Conservation (phyloP, 2,113 vertebrate species). For the Poeciliopsis occidentalis region DNA sequence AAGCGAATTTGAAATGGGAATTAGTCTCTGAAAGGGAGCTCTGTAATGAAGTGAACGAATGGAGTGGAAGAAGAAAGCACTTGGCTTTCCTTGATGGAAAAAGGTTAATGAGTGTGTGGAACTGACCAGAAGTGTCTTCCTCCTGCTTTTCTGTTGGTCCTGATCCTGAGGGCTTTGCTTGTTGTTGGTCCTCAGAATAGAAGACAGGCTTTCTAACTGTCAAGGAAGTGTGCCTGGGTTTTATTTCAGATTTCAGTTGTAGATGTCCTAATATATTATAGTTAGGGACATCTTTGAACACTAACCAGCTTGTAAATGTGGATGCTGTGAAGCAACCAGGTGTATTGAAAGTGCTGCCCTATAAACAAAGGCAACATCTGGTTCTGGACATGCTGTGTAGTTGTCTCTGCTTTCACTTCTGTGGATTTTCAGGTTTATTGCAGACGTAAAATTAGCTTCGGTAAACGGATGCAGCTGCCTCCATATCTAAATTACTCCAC, state of each 20-base stretch:
- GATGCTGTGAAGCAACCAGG: background rate
- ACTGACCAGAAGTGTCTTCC: constrained; percentile 60
- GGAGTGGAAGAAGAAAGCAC: constrained; percentile 65
- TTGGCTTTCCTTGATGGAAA: constrained; percentile 59
- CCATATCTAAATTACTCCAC: constrained; percentile 6
- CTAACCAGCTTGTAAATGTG: background rate
- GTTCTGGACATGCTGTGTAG: background rate
- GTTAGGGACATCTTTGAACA: background rate
- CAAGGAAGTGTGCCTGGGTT: background rate
- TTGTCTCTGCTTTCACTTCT: background rate
- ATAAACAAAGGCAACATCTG: background rate
- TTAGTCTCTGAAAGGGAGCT: constrained; percentile 69
- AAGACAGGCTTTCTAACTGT: constrained; percentile 11
- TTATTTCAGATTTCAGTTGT: constrained; percentile 7
- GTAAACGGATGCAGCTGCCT: background rate
- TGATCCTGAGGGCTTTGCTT: constrained; percentile 43
- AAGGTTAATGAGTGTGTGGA: constrained; percentile 78
- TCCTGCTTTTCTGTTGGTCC: constrained; percentile 41
- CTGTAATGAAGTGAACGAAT: constrained; percentile 70
- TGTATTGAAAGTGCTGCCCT: background rate
- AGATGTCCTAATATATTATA: background rate
- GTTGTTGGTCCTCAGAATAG: constrained; percentile 31
- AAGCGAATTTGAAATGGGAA: constrained; percentile 66
- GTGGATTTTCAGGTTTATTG: constrained; percentile 1
- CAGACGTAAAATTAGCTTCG: background rate